phyloP scores from a whole-genome alignment of 1,140 invertebrate genomes.

The Nephotettix cincticeps region DNA sequence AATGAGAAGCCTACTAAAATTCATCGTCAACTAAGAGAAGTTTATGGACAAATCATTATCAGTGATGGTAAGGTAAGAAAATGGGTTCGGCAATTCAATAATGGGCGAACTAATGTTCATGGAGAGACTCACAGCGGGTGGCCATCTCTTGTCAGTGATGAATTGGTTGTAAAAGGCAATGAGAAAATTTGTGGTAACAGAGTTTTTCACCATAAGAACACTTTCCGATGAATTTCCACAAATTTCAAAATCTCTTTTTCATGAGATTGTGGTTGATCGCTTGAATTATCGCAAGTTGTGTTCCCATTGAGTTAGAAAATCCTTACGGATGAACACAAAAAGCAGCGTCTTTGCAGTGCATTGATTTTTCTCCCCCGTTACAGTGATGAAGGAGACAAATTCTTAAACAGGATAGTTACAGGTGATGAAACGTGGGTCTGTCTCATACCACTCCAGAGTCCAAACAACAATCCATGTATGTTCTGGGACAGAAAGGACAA shows the following conservation, averaged over 20 bases:
- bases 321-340: no score
- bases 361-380: no score
- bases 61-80: slow-evolving; percentile 31
- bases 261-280: slow-evolving; percentile 5
- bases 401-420: no score
- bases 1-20: slow-evolving; percentile 22
- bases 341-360: no score
- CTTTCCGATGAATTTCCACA: slow-evolving; percentile 25
- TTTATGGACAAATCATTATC: slow-evolving; percentile 36
- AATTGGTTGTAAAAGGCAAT: slow-evolving; percentile 30
- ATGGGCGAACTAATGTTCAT: slow-evolving; percentile 34
- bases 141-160: slow-evolving; percentile 33
- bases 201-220: slow-evolving; percentile 26
- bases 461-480: no score
- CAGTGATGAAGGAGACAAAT: no score
- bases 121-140: slow-evolving; percentile 34
- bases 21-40: slow-evolving; percentile 26
- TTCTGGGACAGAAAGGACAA: no score
- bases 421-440: no score
- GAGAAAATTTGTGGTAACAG: slow-evolving; percentile 28
- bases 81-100: slow-evolving; percentile 34
- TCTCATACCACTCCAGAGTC: no score
- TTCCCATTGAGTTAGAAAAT: slow-evolving; percentile 6
- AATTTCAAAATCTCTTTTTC: slow-evolving; percentile 15
- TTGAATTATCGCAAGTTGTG: slow-evolving; percentile 11